Percentiles rank a stretch among this genome's conserved stretches.
Conservation (phyloP, 2,888 invertebrate species). For the Spicauda simplicius region DNA sequence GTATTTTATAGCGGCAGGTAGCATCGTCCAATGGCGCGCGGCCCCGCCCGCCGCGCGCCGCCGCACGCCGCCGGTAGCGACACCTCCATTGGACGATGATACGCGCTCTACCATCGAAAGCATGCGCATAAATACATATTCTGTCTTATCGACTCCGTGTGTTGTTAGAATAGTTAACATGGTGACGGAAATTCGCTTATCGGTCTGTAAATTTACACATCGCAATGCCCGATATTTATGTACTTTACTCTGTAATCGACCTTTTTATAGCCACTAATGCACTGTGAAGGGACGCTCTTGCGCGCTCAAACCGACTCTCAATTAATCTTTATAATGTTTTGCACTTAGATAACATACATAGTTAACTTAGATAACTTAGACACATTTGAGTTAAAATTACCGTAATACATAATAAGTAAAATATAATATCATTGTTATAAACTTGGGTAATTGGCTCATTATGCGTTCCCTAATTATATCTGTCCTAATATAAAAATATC, state of each 20-base stretch:
- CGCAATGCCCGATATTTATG: slow-evolving; percentile 32
- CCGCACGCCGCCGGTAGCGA: slow-evolving; percentile 33
- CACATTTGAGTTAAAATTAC: neutral
- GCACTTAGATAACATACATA: too few species aligned
- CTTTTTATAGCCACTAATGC: slow-evolving; percentile 30
- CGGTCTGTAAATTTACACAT: slow-evolving; percentile 36
- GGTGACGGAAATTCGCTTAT: slow-evolving; percentile 40
- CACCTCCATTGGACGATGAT: slow-evolving; percentile 38
- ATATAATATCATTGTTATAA: too few species aligned
- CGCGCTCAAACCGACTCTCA: slow-evolving; percentile 10
- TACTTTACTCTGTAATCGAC: slow-evolving; percentile 26
- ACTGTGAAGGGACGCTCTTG: slow-evolving; percentile 16
- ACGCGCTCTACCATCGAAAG: slow-evolving; percentile 34
- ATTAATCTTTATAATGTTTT: neutral
- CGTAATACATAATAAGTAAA: too few species aligned
- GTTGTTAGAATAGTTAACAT: slow-evolving; percentile 38
- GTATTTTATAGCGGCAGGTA: slow-evolving; percentile 42
- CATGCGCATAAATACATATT: slow-evolving; percentile 36
- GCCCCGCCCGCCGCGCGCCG: slow-evolving; percentile 43
- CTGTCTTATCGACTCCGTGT: slow-evolving; percentile 35
- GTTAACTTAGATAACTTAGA: too few species aligned
- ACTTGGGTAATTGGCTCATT: too few species aligned
- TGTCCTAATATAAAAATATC: too few species aligned
- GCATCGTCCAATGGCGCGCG: slow-evolving; percentile 43
- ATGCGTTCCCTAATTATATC: too few species aligned